phyloP scores from a whole-genome alignment of 1,140 invertebrate genomes.

The Ephestia elutella region DNA sequence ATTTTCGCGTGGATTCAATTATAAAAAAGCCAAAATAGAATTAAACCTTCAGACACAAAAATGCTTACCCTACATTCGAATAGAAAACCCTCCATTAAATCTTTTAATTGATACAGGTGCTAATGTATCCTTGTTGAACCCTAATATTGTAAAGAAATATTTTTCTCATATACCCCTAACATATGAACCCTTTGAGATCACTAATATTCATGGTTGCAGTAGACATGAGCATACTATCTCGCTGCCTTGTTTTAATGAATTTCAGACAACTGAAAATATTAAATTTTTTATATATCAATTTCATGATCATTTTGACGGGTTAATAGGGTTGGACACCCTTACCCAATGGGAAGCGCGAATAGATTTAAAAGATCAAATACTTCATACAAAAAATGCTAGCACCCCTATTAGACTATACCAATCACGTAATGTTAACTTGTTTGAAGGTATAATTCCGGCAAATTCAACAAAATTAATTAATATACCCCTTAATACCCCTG shows the following conservation, averaged over 20 bases:
- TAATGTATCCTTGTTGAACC: slow-evolving; percentile 20
- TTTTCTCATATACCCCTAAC: slow-evolving; percentile 10
- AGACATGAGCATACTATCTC: slow-evolving; percentile 15
- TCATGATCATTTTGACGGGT: slow-evolving; percentile 19
- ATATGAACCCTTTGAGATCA: slow-evolving; percentile 12
- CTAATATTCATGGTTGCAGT: slow-evolving; percentile 6
- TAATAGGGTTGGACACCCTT: slow-evolving; percentile 20
- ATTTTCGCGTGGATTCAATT: slow-evolving; percentile 15
- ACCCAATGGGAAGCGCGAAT: slow-evolving; percentile 20
- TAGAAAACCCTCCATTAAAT: no score
- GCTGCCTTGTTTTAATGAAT: slow-evolving; percentile 17
- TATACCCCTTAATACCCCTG: slow-evolving; percentile 14
- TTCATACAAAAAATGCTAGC: slow-evolving; percentile 13
- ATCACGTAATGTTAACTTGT: slow-evolving; percentile 20
- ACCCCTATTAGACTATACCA: slow-evolving; percentile 17
- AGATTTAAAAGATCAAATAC: slow-evolving; percentile 15
- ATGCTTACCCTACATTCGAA: no score
- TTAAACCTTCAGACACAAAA: no score
- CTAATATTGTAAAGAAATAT: slow-evolving; percentile 17
- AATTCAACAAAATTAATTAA: slow-evolving; percentile 14
- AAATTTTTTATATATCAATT: slow-evolving; percentile 19
- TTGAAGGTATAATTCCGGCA: slow-evolving; percentile 18
- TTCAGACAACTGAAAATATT: slow-evolving; percentile 6
- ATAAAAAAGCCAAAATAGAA: slow-evolving; percentile 17
- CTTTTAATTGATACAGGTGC: no score